These are phyloP conservation scores for Eupsittula cactorum DNA, from an alignment of 2,113 vertebrate genomes.

Conservation along the genomic window DNA sequence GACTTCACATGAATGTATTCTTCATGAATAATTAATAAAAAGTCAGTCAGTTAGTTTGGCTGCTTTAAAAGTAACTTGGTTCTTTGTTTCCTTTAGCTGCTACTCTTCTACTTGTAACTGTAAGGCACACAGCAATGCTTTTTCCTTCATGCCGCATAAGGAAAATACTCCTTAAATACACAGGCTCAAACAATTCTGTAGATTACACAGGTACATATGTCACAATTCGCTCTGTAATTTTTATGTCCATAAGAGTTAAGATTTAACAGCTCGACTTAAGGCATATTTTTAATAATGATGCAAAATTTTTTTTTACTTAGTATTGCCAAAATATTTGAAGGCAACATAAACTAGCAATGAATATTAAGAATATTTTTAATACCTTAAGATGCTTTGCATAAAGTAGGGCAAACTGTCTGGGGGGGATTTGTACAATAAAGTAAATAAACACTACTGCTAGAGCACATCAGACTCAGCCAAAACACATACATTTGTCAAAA, in stretches of 20 bases:
- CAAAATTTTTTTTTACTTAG: not conserved
- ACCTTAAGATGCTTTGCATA: not conserved
- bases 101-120: not conserved
- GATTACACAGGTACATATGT: not conserved
- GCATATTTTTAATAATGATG: not conserved
- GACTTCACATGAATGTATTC: not conserved
- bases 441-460: not conserved
- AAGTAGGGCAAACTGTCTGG: not conserved
- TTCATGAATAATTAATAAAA: constrained; percentile 32
- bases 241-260: not conserved
- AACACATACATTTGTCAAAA: not conserved
- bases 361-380: not conserved
- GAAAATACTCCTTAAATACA: not conserved
- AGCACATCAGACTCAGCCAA: not conserved
- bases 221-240: not conserved
- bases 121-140: not conserved
- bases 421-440: not conserved
- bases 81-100: not conserved
- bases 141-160: not conserved
- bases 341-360: not conserved
- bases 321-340: not conserved
- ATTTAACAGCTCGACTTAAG: not conserved
- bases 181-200: not conserved
- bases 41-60: not conserved
- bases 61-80: not conserved